phyloP scores from a whole-genome alignment of 2,888 invertebrate species.

The Aspidiotus rigidus region DNA sequence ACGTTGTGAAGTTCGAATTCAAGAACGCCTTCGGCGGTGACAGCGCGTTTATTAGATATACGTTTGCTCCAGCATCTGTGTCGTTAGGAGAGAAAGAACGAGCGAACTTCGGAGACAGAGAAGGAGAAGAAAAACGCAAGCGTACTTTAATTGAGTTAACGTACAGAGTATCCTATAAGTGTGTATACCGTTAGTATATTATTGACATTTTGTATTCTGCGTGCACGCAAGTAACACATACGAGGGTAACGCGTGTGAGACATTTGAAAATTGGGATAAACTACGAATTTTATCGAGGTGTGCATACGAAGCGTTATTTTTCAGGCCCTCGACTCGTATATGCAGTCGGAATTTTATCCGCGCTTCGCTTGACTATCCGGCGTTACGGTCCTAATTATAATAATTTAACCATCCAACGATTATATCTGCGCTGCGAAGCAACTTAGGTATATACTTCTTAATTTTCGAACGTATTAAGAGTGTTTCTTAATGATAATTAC shows the following conservation, averaged over 20 bases:
- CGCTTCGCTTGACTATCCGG: no score
- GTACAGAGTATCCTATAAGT: neutral
- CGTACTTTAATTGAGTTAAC: neutral
- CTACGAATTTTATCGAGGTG: neutral
- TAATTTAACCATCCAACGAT: no score
- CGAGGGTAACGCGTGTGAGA: neutral
- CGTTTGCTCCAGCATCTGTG: neutral
- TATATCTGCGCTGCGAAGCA: no score
- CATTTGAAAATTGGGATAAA: constrained; percentile 2
- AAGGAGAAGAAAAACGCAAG: neutral
- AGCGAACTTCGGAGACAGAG: neutral
- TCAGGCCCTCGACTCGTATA: no score
- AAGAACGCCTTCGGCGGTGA: constrained; percentile 27
- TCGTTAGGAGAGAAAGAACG: neutral
- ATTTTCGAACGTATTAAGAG: no score
- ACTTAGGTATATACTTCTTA: no score
- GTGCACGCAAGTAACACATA: no score
- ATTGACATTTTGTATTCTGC: constrained; percentile 2
- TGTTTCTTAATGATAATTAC: no score
- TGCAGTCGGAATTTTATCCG: no score
- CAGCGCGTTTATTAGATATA: constrained; percentile 20
- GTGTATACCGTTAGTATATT: constrained; percentile 9
- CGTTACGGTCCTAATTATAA: no score
- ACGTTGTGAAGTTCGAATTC: constrained; percentile 13
- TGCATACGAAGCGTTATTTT: neutral